Percentiles rank a stretch among this genome's conserved stretches.
phyloP scores from a whole-genome alignment of 2,888 invertebrate species.

The Apamea epomidion region DNA sequence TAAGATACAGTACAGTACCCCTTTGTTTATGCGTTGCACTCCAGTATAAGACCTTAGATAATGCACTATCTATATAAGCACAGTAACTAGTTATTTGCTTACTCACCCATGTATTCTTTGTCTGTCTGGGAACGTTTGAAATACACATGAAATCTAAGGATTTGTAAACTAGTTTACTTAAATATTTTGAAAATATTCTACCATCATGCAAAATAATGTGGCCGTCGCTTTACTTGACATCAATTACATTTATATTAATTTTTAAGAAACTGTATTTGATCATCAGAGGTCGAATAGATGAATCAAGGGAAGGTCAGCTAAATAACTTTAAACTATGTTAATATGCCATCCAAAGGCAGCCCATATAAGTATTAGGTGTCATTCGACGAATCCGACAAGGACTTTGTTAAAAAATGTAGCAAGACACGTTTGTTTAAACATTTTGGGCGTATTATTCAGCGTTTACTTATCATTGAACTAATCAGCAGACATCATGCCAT shows the following conservation, averaged over 20 bases:
- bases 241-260: slow-evolving; percentile 35
- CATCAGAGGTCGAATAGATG: slow-evolving; percentile 52
- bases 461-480: slow-evolving; percentile 46
- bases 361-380: slow-evolving; percentile 14
- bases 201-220: slow-evolving; percentile 15
- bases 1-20: slow-evolving; percentile 86
- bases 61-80: slow-evolving; percentile 81
- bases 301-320: slow-evolving; percentile 64
- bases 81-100: slow-evolving; percentile 79
- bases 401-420: slow-evolving; percentile 1
- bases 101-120: slow-evolving; percentile 80
- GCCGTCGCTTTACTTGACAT: slow-evolving; percentile 32
- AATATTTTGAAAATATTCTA: slow-evolving; percentile 6
- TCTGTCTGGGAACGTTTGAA: slow-evolving; percentile 66
- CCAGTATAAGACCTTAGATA: slow-evolving; percentile 83
- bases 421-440: not conserved
- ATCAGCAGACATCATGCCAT: slow-evolving; percentile 60
- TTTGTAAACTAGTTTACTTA: slow-evolving; percentile 1
- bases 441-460: slow-evolving; percentile 15
- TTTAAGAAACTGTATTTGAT: slow-evolving; percentile 47
- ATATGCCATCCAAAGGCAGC: slow-evolving; percentile 43
- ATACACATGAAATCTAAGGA: slow-evolving; percentile 23
- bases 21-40: slow-evolving; percentile 86
- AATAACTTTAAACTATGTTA: slow-evolving; percentile 53
- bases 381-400: slow-evolving; percentile 12